These are phyloP conservation scores for Harpagifer antarcticus DNA, from an alignment of 2,797 vertebrate genomes.

Conservation along the genomic window DNA sequence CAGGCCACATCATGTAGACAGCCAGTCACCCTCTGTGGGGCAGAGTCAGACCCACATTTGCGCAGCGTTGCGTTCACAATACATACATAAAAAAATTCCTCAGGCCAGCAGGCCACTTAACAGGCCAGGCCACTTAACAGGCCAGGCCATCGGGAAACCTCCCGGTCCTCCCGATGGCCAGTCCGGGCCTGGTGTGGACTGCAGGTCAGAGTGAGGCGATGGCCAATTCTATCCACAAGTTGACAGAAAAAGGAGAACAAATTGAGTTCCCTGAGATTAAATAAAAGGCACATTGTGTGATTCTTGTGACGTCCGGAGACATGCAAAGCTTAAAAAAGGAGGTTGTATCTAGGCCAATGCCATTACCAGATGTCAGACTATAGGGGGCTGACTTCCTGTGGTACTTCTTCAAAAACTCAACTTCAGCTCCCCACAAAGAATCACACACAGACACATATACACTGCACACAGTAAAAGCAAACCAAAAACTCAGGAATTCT, in stretches of 20 bases:
- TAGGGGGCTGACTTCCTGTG: conserved; percentile 71
- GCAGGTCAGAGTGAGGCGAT: conserved; percentile 23
- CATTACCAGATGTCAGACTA: conserved; percentile 80
- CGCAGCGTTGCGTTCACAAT: too few species aligned
- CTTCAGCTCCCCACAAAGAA: conserved; percentile 1
- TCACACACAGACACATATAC: conserved; percentile 29
- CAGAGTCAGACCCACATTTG: too few species aligned
- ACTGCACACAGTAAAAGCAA: conserved; percentile 16
- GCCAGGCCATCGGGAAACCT: too few species aligned
- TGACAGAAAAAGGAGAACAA: conserved; percentile 41
- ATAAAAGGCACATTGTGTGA: conserved; percentile 59
- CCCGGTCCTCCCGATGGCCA: too few species aligned
- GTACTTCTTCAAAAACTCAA: conserved; percentile 41
- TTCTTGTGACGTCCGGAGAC: conserved; percentile 25
- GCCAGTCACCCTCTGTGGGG: too few species aligned
- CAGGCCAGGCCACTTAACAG: too few species aligned
- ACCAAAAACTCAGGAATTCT: conserved; percentile 17
- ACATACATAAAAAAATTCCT: too few species aligned
- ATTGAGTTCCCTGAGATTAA: conserved; percentile 31
- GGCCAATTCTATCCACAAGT: conserved; percentile 21
- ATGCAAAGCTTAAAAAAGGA: conserved; percentile 38
- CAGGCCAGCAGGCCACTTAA: too few species aligned
- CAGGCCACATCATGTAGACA: too few species aligned
- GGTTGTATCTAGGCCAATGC: conserved; percentile 74
- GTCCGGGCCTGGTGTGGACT: too few species aligned